Percentiles rank a stretch among this genome's conserved stretches.
Conservation (phyloP, 2,888 invertebrate genomes). For the Oscheius sp. region DNA sequence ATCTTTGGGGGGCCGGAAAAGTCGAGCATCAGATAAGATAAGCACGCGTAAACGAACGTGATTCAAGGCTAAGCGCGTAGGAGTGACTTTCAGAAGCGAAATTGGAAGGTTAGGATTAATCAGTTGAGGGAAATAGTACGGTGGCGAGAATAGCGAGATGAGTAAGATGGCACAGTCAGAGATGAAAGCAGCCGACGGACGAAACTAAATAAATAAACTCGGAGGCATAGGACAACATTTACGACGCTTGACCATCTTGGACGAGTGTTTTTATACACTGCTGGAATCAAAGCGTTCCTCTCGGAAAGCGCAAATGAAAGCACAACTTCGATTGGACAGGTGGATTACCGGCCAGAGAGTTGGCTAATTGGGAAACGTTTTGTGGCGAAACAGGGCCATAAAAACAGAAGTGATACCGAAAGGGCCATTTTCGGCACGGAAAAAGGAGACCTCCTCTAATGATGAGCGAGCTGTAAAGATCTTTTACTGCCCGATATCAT, state of each 20-base stretch:
- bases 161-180: not conserved
- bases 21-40: slow-evolving; percentile 29
- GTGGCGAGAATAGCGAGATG: not conserved
- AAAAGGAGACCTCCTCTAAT: too few relatives aligned
- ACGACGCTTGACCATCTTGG: slow-evolving; percentile 10
- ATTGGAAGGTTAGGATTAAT: not conserved
- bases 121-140: not conserved
- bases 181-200: not conserved
- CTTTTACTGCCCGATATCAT: too few relatives aligned
- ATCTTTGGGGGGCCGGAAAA: not conserved
- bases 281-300: too few relatives aligned
- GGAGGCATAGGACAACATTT: slow-evolving; percentile 22
- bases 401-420: too few relatives aligned
- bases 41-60: slow-evolving; percentile 24
- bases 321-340: too few relatives aligned
- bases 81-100: not conserved
- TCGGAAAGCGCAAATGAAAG: too few relatives aligned
- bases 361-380: too few relatives aligned
- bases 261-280: too few relatives aligned
- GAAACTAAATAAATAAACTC: slow-evolving; percentile 26
- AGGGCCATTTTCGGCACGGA: too few relatives aligned
- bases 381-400: too few relatives aligned
- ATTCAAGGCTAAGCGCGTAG: slow-evolving; percentile 23
- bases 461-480: too few relatives aligned
- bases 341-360: too few relatives aligned